Percentiles rank a stretch among this genome's conserved stretches.
Evolutionary conservation across 2,797 vertebrate species (phyloP).

Genomic region (Poecilia wingei): DNA sequence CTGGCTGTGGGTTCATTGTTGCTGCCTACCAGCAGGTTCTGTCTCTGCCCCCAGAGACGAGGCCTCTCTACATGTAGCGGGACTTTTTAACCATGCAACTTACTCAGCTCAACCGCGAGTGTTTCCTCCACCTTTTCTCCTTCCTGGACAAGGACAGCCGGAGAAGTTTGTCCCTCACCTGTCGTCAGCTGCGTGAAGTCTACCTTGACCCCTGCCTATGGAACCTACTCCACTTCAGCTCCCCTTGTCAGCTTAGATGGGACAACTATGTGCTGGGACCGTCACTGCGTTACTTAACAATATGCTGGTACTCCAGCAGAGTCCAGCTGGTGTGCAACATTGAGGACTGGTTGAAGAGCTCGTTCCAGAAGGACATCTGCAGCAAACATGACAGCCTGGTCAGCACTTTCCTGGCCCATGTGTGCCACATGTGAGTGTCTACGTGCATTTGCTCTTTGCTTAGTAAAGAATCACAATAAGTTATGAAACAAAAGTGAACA

Average conservation of each 20-base stretch:
- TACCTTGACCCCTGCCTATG: constrained; percentile 90
- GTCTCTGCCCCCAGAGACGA: constrained; percentile 33
- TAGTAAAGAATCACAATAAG: background rate
- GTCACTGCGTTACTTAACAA: constrained; percentile 84
- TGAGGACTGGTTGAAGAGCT: constrained; percentile 93
- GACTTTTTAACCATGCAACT: constrained; percentile 82
- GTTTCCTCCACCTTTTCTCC: constrained; percentile 92
- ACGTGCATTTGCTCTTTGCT: constrained; percentile 29
- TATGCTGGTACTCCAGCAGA: constrained; percentile 92
- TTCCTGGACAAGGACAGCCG: constrained; percentile 93
- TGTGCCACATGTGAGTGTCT: constrained; percentile 81
- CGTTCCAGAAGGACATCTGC: constrained; percentile 91
- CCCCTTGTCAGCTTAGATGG: constrained; percentile 85
- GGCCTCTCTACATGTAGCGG: constrained; percentile 39
- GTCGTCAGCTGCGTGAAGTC: constrained; percentile 79
- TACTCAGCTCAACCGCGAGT: constrained; percentile 89
- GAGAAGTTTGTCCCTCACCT: constrained; percentile 86
- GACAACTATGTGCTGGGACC: constrained; percentile 90
- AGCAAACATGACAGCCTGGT: constrained; percentile 86
- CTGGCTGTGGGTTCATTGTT: constrained; percentile 54
- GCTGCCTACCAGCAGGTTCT: constrained; percentile 62
- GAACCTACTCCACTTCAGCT: constrained; percentile 86
- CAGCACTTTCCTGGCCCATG: constrained; percentile 83
- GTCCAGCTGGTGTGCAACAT: constrained; percentile 92
- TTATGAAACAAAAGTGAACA: constrained; percentile 4